Percentiles rank a stretch among this genome's conserved stretches.
These are phyloP conservation scores for Cairina moschata DNA, from an alignment of 2,113 vertebrate species.

Conservation along the genomic window DNA sequence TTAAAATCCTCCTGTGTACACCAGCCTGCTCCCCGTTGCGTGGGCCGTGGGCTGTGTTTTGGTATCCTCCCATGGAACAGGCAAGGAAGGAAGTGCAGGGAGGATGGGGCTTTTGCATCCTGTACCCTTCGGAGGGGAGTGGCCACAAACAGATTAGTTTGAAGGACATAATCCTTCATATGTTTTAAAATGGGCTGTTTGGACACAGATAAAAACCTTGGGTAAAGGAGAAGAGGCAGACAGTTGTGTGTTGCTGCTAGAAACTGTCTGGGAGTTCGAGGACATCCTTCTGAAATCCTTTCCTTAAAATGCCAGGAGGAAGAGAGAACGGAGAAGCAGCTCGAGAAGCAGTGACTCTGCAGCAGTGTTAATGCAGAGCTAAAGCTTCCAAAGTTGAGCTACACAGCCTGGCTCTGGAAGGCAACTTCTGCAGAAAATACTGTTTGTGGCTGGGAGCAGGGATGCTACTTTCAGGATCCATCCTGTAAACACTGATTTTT, in stretches of 20 bases:
- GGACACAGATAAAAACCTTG: constrained; percentile 40
- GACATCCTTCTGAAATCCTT: constrained; percentile 6
- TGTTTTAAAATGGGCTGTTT: constrained; percentile 40
- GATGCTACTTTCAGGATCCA: background rate
- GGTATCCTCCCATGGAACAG: constrained; percentile 77
- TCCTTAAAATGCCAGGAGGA: constrained; percentile 17
- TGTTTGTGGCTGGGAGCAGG: background rate
- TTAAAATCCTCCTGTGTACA: constrained; percentile 34
- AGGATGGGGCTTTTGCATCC: constrained; percentile 81
- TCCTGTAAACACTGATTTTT: background rate
- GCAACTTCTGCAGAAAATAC: background rate
- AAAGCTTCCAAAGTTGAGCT: background rate
- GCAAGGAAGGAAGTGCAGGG: constrained; percentile 83
- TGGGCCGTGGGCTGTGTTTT: constrained; percentile 3
- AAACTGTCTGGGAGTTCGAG: background rate
- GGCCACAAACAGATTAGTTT: constrained; percentile 51
- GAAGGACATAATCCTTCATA: constrained; percentile 29
- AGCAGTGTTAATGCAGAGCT: background rate
- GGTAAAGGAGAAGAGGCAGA: background rate
- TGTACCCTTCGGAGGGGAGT: constrained; percentile 75
- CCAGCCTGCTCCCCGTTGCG: background rate
- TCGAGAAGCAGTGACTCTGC: background rate
- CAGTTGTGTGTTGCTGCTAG: background rate
- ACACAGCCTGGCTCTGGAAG: background rate
- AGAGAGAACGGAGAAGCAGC: background rate